Conservation (phyloP, 2,888 invertebrate genomes). For the Monopis laevigella region DNA sequence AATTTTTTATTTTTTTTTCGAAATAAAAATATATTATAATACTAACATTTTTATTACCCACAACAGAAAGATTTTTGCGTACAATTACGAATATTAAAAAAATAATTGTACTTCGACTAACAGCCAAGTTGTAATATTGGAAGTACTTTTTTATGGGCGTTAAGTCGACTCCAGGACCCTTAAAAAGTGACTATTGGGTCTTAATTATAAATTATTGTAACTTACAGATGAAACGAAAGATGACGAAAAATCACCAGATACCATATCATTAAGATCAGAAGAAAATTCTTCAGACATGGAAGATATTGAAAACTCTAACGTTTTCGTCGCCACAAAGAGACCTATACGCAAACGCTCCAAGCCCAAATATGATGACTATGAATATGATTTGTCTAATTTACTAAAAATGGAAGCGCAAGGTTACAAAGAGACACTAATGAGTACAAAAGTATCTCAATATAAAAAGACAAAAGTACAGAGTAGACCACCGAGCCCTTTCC, state of each 20-base stretch:
- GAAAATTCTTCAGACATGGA: slow-evolving; percentile 56
- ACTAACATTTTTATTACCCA: too few relatives aligned
- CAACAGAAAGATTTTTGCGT: too few relatives aligned
- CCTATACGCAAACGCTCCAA: slow-evolving; percentile 74
- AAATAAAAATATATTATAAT: too few relatives aligned
- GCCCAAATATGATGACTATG: slow-evolving; percentile 74
- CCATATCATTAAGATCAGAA: slow-evolving; percentile 46
- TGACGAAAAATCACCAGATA: slow-evolving; percentile 31
- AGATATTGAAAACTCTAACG: slow-evolving; percentile 39
- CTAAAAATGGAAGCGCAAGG: slow-evolving; percentile 62
- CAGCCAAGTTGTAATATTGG: too few relatives aligned
- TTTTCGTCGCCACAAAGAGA: too few relatives aligned
- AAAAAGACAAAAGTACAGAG: slow-evolving; percentile 39
- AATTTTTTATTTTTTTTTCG: too few relatives aligned
- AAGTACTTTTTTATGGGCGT: too few relatives aligned
- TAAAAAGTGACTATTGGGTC: too few relatives aligned
- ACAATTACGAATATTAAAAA: too few relatives aligned
- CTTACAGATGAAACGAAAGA: slow-evolving; percentile 32
- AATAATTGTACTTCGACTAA: too few relatives aligned
- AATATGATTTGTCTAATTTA: slow-evolving; percentile 73
- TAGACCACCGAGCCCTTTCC: slow-evolving; percentile 16
- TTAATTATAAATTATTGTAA: too few relatives aligned
- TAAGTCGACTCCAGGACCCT: too few relatives aligned
- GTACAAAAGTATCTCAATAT: slow-evolving; percentile 30
- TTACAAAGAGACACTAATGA: slow-evolving; percentile 41